Evolutionary conservation across 2,113 vertebrate genomes (phyloP).

Genomic region (Pandion haliaetus): DNA sequence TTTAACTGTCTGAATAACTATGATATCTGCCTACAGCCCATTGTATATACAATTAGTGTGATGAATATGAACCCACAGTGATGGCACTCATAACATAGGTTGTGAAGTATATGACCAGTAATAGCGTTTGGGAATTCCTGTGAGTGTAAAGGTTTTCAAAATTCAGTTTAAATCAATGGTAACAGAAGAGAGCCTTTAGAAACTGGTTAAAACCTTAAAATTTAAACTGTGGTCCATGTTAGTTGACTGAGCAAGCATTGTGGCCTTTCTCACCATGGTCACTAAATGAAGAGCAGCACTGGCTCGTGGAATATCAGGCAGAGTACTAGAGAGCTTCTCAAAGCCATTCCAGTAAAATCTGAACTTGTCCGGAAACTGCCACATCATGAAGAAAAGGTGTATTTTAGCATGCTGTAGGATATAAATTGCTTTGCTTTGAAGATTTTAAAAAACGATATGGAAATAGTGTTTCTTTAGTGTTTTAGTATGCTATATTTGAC

Average conservation of each 20-base stretch:
- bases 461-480: not conserved
- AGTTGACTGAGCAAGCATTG: not conserved
- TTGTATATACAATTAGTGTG: not conserved
- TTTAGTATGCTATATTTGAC: accelerated
- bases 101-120: not conserved
- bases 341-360: not conserved
- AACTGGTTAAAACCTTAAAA: not conserved
- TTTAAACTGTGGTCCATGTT: not conserved
- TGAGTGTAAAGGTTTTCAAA: not conserved
- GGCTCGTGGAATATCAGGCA: accelerated
- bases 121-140: not conserved
- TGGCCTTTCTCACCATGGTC: not conserved
- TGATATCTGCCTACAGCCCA: not conserved
- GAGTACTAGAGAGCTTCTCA: not conserved
- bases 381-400: not conserved
- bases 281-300: not conserved
- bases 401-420: not conserved
- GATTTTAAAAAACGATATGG: not conserved
- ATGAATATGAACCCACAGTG: not conserved
- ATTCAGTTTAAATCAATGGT: not conserved
- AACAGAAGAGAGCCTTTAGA: not conserved
- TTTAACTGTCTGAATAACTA: not conserved
- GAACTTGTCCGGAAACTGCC: not conserved
- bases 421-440: not conserved
- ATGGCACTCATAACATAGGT: not conserved